phyloP scores from a whole-genome alignment of 2,797 vertebrate genomes.

The Holocentrus rufus region DNA sequence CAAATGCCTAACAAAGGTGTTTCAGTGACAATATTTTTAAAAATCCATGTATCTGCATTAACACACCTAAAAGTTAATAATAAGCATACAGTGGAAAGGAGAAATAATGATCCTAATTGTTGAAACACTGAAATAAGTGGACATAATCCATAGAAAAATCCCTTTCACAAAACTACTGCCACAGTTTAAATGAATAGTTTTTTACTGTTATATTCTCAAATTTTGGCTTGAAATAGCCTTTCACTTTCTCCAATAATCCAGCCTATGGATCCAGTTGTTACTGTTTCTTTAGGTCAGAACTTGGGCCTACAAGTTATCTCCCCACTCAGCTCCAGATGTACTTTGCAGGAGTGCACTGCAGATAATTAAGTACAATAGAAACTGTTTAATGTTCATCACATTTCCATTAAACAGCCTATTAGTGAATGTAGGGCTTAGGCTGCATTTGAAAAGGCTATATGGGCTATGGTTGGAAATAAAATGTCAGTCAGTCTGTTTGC shows the following conservation, averaged over 20 bases:
- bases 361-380: too few species aligned
- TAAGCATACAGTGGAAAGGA: not conserved
- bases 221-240: too few species aligned
- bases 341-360: too few species aligned
- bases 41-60: too few species aligned
- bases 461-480: not conserved
- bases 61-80: not conserved
- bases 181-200: conserved; percentile 3
- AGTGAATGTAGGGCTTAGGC: not conserved
- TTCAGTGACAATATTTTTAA: conserved; percentile 1
- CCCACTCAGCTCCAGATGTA: too few species aligned
- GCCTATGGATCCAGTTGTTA: too few species aligned
- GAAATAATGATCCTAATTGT: not conserved
- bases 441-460: not conserved
- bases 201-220: not conserved
- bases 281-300: conserved; percentile 14
- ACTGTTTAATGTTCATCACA: too few species aligned
- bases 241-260: too few species aligned
- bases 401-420: not conserved
- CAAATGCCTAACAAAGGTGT: too few species aligned
- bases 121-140: not conserved
- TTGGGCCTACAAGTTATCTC: conserved; percentile 24
- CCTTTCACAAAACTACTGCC: not conserved
- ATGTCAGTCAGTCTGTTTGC: conserved; percentile 32
- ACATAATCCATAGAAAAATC: not conserved